Conservation (phyloP, 2,113 vertebrate species). For the Sprattus sprattus region DNA sequence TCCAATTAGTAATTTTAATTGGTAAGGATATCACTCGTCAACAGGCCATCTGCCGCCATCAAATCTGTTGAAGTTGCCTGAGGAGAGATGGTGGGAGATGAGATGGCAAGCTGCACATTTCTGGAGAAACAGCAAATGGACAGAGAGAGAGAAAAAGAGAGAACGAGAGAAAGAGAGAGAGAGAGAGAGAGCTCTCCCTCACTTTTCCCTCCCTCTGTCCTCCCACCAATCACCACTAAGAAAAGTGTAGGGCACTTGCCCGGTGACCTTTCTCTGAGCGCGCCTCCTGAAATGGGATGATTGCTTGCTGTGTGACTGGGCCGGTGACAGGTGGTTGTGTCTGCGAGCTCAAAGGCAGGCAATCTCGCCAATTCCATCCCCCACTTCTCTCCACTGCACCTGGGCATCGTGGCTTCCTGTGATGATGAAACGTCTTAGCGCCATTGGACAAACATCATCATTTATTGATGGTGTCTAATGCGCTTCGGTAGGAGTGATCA, state of each 20-base stretch:
- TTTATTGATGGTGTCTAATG: constrained; percentile 40
- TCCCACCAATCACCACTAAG: constrained; percentile 27
- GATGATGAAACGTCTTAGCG: background rate
- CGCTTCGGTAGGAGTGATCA: background rate
- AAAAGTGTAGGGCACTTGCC: constrained; percentile 61
- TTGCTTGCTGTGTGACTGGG: constrained; percentile 65
- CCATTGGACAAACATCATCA: constrained; percentile 57
- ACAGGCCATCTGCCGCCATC: constrained; percentile 39
- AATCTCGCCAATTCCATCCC: constrained; percentile 55
- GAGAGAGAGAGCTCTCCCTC: constrained; percentile 32
- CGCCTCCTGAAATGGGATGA: constrained; percentile 68
- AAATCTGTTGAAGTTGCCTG: constrained; percentile 12
- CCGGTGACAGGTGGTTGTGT: constrained; percentile 74
- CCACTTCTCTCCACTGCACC: constrained; percentile 3
- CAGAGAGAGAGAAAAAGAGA: constrained; percentile 33
- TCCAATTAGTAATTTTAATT: constrained; percentile 45
- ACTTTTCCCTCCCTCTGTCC: constrained; percentile 7
- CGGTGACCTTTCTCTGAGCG: constrained; percentile 62
- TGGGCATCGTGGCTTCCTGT: background rate
- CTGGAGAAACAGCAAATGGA: background rate
- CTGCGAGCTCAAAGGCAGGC: constrained; percentile 62
- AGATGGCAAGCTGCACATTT: background rate
- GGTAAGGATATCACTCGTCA: constrained; percentile 36
- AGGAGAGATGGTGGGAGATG: constrained; percentile 1
- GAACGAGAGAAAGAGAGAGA: constrained; percentile 60